Conservation (phyloP, 1,140 invertebrate species). For the Sycophaga agraensis region DNA sequence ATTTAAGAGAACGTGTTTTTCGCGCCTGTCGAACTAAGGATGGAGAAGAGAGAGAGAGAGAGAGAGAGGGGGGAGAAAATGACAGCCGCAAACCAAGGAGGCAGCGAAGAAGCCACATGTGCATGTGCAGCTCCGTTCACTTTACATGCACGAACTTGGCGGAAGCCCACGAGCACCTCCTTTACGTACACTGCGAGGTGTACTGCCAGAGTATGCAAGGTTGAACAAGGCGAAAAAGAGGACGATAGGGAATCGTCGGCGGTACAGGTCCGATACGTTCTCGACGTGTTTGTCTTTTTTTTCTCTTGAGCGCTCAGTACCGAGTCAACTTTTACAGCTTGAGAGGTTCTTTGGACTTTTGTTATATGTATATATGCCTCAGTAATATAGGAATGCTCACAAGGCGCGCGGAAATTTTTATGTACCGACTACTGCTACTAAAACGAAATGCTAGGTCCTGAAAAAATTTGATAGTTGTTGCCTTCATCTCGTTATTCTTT, state of each 20-base stretch:
- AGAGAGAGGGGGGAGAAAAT: background rate
- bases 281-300: background rate
- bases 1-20: slow-evolving; percentile 36
- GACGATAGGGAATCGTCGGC: background rate
- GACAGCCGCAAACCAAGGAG: no score
- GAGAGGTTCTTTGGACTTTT: background rate
- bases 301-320: background rate
- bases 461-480: no score
- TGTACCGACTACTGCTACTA: background rate
- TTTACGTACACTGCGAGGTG: no score
- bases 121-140: background rate
- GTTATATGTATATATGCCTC: no score
- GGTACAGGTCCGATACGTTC: background rate
- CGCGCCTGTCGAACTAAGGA: slow-evolving; percentile 27
- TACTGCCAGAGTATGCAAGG: no score
- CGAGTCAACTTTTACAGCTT: slow-evolving; percentile 8
- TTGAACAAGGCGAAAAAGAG: slow-evolving; percentile 4
- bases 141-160: no score
- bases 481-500: no score
- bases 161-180: no score
- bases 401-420: no score
- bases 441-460: no score
- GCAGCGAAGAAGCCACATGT: no score
- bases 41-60: slow-evolving; percentile 10
- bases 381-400: no score